Evolutionary conservation across 2,888 invertebrate species (phyloP).

Genomic region (Drosophila crucigera): DNA sequence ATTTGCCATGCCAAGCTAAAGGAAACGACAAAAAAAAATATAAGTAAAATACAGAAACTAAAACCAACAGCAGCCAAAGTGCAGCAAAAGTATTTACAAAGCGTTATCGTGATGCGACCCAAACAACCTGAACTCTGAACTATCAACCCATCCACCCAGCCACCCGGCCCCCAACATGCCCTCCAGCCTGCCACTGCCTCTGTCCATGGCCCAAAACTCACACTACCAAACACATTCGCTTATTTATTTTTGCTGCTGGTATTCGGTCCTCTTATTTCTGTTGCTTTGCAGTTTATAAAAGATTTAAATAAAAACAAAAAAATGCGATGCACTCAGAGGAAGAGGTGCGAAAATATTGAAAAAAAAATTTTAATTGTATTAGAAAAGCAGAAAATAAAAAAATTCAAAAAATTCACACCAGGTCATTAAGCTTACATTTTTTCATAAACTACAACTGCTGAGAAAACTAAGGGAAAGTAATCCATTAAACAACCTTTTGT

Average conservation of each 20-base stretch:
- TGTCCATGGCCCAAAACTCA: background rate
- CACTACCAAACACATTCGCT: constrained; percentile 59
- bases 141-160: constrained; percentile 26
- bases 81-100: constrained; percentile 81
- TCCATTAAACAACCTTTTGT: background rate
- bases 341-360: constrained; percentile 42
- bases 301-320: constrained; percentile 71
- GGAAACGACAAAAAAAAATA: constrained; percentile 70
- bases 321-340: constrained; percentile 59
- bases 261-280: constrained; percentile 74
- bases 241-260: constrained; percentile 76
- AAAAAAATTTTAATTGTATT: constrained; percentile 41
- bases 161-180: constrained; percentile 10
- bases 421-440: constrained; percentile 26
- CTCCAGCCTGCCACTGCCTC: constrained; percentile 16
- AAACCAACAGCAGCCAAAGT: constrained; percentile 73
- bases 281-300: constrained; percentile 71
- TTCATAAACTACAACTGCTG: constrained; percentile 1
- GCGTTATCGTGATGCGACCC: constrained; percentile 77
- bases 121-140: constrained; percentile 65
- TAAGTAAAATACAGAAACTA: constrained; percentile 45
- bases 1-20: constrained; percentile 75
- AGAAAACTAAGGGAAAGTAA: background rate
- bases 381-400: constrained; percentile 4
- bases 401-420: background rate